Conservation (phyloP, 2,888 invertebrate species). For the Mystacides longicornis region DNA sequence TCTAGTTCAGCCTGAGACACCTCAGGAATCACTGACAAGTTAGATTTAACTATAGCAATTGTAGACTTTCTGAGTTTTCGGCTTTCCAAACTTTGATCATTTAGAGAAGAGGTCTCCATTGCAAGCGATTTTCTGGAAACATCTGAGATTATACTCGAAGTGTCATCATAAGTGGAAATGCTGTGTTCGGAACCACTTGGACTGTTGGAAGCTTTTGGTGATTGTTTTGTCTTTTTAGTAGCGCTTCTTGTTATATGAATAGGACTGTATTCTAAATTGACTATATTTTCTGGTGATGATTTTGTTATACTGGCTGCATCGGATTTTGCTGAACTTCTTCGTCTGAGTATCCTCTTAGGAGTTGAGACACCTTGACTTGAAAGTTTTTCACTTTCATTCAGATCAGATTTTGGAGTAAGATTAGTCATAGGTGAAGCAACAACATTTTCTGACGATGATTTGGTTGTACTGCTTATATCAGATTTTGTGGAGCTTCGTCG, state of each 20-base stretch:
- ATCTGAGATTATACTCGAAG: constrained; percentile 15
- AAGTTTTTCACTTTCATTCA: not conserved
- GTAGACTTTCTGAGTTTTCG: constrained; percentile 37
- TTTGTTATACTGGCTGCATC: not conserved
- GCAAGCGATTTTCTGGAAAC: constrained; percentile 13
- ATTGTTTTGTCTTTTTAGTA: constrained; percentile 10
- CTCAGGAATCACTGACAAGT: constrained; percentile 44
- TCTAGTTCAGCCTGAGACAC: constrained; percentile 30
- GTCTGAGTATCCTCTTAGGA: constrained; percentile 1
- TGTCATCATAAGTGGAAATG: constrained; percentile 8
- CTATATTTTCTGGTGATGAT: not conserved
- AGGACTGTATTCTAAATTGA: constrained; percentile 14
- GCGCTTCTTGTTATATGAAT: constrained; percentile 20
- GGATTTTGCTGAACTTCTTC: not conserved
- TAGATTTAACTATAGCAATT: constrained; percentile 34
- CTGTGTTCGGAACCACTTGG: not conserved
- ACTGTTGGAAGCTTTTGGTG: not conserved
- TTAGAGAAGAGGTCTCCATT: constrained; percentile 12
- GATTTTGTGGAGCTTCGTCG: not conserved
- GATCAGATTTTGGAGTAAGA: not conserved
- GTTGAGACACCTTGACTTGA: not conserved
- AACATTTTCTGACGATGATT: not conserved
- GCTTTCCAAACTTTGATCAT: no score
- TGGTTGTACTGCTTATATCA: not conserved
- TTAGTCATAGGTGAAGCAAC: no score